A percentile compares a stretch with the other conserved stretches of the same genome.
phyloP scores from a whole-genome alignment of 2,113 vertebrate species.

The Lasiurus borealis region DNA sequence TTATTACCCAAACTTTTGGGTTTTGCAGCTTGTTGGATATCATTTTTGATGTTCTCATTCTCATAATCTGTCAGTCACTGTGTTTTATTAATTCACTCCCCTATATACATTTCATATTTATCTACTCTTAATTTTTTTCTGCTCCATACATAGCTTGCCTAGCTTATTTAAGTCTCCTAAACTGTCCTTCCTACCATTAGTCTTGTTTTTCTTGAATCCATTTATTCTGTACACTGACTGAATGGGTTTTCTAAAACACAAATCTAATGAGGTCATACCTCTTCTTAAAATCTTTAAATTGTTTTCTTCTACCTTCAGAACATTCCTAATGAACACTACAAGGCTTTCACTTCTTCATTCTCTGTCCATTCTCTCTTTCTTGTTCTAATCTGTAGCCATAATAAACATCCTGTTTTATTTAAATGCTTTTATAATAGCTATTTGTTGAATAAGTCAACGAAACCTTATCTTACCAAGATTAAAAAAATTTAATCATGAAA shows the following conservation, averaged over 20 bases:
- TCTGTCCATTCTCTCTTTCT: background rate
- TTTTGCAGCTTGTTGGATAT: too few relatives aligned
- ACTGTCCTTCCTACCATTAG: background rate
- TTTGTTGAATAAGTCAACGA: background rate
- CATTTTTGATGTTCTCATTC: background rate
- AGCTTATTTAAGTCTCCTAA: background rate
- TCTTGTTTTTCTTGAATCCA: background rate
- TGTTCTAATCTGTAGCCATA: background rate
- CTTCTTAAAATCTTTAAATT: background rate
- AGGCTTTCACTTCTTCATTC: background rate
- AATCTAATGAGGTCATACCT: background rate
- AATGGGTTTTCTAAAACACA: conserved; percentile 1
- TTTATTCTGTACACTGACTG: background rate
- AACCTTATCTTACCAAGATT: conserved; percentile 15
- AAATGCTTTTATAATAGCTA: background rate
- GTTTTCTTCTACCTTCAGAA: background rate
- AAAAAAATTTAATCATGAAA: background rate
- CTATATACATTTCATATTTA: background rate
- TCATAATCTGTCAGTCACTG: background rate
- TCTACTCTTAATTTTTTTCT: background rate
- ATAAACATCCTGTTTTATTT: background rate
- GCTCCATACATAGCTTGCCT: background rate
- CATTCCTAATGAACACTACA: background rate
- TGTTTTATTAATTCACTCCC: background rate
- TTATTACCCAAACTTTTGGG: background rate